Evolutionary conservation across 2,113 vertebrate species (phyloP).

Genomic region (Neogobius melanostomus): DNA sequence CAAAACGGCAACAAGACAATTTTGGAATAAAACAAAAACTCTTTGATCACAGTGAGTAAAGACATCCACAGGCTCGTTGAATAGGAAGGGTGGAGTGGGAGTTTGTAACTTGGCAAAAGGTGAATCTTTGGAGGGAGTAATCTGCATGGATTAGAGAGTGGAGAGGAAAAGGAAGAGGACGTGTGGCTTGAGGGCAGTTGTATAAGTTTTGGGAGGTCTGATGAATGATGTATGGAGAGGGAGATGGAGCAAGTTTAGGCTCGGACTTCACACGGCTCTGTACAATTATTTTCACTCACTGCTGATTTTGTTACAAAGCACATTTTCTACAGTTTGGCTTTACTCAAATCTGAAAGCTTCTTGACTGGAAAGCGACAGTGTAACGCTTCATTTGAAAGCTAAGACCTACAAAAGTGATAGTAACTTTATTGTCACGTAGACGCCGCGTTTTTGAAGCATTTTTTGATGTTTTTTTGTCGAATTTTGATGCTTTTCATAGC

Average conservation of each 20-base stretch:
- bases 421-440: not conserved
- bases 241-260: not conserved
- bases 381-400: too few species aligned
- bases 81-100: slow-evolving; percentile 7
- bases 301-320: not conserved
- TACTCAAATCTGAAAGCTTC: too few species aligned
- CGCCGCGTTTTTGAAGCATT: too few species aligned
- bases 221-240: not conserved
- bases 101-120: slow-evolving; percentile 5
- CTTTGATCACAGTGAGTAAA: too few species aligned
- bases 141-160: slow-evolving; percentile 7
- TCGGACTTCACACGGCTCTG: not conserved
- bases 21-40: not conserved
- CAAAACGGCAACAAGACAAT: not conserved
- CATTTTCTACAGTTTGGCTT: too few species aligned
- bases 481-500: too few species aligned
- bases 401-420: too few species aligned
- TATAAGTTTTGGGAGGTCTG: slow-evolving; percentile 6
- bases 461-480: too few species aligned
- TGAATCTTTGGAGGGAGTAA: not conserved
- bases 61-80: not conserved
- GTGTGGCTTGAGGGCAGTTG: not conserved
- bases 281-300: not conserved
- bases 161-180: not conserved
- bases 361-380: too few species aligned